Conservation (phyloP, 1,140 invertebrate genomes). For the Trichonephila clavata region DNA sequence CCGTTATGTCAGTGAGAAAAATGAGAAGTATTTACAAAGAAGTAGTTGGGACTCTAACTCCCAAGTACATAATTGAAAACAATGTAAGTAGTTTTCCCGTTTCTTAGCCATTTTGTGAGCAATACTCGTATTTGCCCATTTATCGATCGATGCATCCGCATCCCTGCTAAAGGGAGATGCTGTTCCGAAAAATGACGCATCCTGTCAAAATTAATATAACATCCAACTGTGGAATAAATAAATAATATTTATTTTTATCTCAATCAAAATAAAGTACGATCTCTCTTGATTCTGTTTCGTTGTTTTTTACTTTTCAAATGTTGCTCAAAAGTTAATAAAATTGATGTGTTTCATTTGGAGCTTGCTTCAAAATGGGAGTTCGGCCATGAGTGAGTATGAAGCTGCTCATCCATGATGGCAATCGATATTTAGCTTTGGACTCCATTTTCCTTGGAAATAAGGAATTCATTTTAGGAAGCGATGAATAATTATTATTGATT, state of each 20-base stretch:
- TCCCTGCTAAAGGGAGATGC: background rate
- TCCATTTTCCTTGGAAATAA: background rate
- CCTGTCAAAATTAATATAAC: background rate
- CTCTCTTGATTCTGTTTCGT: background rate
- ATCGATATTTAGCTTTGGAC: background rate
- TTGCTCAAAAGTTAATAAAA: too few species aligned
- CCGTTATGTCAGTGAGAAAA: conserved; percentile 65
- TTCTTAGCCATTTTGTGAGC: background rate
- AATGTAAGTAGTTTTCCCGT: conserved; percentile 49
- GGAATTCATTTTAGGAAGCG: too few species aligned
- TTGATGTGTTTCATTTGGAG: too few species aligned
- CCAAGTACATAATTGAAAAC: conserved; percentile 72
- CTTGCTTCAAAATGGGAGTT: too few species aligned
- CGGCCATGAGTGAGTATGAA: background rate
- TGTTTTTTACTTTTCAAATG: too few species aligned
- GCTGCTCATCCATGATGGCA: background rate
- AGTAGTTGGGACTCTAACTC: conserved; percentile 61
- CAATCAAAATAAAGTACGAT: background rate
- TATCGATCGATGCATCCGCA: conserved; percentile 46
- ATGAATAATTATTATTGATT: too few species aligned
- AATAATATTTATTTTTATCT: background rate
- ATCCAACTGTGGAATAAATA: background rate
- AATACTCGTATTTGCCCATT: background rate
- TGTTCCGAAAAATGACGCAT: conserved; percentile 28
- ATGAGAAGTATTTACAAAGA: conserved; percentile 72